Evolutionary conservation across 2,888 invertebrate genomes (phyloP), one percentile per base, ranked within the genome.

Genomic region (Unio pictorum): DNA sequence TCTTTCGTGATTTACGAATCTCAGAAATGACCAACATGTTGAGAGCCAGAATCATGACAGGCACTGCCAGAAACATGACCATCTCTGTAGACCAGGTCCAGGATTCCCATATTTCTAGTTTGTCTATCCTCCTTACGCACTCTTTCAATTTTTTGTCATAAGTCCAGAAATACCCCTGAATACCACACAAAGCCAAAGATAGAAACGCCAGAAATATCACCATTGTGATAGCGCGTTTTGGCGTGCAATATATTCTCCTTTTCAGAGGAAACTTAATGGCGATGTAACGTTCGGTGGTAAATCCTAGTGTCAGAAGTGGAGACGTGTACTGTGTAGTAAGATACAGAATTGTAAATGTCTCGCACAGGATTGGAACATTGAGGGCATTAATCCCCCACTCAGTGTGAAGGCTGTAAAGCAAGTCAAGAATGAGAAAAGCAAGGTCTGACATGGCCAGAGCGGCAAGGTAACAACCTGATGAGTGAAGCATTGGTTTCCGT

Each of bases 221-320:
- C 4, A 86, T 87, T 59, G 83, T 79, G 34, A 87, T 76, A 6
- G 89, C 87, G 23, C 89, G 69, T 18, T 75, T 75, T 4, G 86
- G 84, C 3, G 88, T 88, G 72, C 89, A 89, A 69, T 81, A 86
- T 56, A 84, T 81, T 63, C 88, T 84, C 55, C 89, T 67, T 68
- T 84, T 80, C 65, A 89, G 84, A 7, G 90, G 90, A 73, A 88
- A 88, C 64, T 88, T 87, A 26, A 90, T 86, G 18, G 89, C 87
- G 55, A 89, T 88, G 73, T 88, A 90, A n/a, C 89, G 71, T 74
- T 90, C 89, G 8, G 87, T 86, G 5, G 90, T 90, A 73, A 90
- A 90, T 6, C 86, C 89, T 18, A 90, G 80, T 56, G 89, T 89
- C 59, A 90, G 76, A 11, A 89, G 74, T 0, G 89, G 89, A 28